Evolutionary conservation across 2,797 vertebrate species (phyloP).

Genomic region (Macropus fuliginosus): DNA sequence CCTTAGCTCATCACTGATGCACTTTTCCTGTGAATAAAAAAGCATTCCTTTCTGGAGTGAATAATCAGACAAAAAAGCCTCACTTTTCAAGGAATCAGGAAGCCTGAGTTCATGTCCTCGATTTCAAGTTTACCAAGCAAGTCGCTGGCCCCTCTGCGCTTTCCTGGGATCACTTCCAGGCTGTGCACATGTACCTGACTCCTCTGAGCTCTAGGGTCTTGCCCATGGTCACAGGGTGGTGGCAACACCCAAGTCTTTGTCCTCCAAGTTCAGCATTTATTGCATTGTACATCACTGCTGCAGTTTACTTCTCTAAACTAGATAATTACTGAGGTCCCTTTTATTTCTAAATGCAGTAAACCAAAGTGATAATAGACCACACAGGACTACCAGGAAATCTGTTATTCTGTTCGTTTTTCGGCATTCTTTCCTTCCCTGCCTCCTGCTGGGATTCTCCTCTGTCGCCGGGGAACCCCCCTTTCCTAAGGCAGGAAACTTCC

Average conservation of each 20-base stretch:
- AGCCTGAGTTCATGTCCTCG: not conserved
- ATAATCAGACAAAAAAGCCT: not conserved
- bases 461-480: slow-evolving; percentile 41
- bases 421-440: not conserved
- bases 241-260: not conserved
- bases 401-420: not conserved
- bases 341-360: not conserved
- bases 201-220: no score
- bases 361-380: not conserved
- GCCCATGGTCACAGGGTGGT: no score
- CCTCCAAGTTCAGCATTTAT: not conserved
- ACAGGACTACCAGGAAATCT: not conserved
- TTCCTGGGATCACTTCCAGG: not conserved
- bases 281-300: not conserved
- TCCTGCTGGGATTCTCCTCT: not conserved
- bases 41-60: not conserved
- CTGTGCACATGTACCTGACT: not conserved
- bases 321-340: not conserved
- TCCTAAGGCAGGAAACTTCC: slow-evolving; percentile 8
- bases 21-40: not conserved
- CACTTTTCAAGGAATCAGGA: not conserved
- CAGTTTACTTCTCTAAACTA: no score
- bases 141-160: not conserved
- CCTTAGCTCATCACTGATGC: not conserved
- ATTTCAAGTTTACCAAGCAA: not conserved